phyloP scores from a whole-genome alignment of 1,140 invertebrate species.

The Temnothorax longispinosus region DNA sequence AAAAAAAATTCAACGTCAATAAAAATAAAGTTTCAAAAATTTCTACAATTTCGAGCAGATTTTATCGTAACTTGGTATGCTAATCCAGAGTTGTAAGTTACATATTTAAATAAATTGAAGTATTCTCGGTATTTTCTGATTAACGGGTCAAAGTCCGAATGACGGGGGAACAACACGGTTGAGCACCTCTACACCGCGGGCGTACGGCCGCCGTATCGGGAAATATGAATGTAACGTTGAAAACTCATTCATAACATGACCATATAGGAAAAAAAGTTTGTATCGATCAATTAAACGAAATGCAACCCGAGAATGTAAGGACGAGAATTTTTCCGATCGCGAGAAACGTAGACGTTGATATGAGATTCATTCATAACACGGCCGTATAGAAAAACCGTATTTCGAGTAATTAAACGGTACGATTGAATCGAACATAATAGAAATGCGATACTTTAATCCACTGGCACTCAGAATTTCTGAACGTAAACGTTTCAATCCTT shows the following conservation, averaged over 20 bases:
- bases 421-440: not conserved
- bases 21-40: not conserved
- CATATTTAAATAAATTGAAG: not conserved
- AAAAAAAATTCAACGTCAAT: too few species aligned
- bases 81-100: not conserved
- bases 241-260: constrained; percentile 81
- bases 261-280: not conserved
- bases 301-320: constrained; percentile 11
- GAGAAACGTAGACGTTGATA: constrained; percentile 64
- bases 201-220: constrained; percentile 50
- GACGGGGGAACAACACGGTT: not conserved
- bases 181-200: constrained; percentile 64
- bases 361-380: constrained; percentile 81
- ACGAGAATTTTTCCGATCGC: not conserved
- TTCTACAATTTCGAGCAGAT: not conserved
- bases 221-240: constrained; percentile 77
- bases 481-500: not conserved
- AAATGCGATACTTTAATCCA: not conserved
- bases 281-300: constrained; percentile 7
- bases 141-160: not conserved
- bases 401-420: not conserved
- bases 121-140: not conserved
- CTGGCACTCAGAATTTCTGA: not conserved
- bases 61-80: not conserved
- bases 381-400: not conserved